Base-by-base conservation (phyloP, 2,113 vertebrate species). In the Siniperca chuatsi region DNA sequence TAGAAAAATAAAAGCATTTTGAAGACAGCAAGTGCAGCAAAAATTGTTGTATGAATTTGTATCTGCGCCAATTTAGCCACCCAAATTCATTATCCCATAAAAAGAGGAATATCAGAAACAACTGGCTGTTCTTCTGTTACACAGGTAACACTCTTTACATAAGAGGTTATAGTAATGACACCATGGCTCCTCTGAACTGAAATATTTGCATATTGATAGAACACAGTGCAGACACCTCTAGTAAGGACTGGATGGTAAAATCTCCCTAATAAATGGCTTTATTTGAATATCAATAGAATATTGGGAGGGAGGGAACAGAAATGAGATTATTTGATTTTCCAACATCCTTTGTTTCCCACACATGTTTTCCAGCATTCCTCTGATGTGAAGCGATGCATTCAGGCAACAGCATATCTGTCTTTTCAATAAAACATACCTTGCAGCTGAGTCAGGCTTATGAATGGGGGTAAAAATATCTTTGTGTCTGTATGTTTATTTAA, bases 191-290 rank as follows among this genome's bases (percentile, higher is more conserved):
- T 88, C 75, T 83, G 79, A 93, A 90, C 78, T 42, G n/a, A n/a
- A 48, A 79, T 66, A 94, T 95, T 94, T 90, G 87, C 93, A 94
- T 93, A 94, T 83, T 94, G 91, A 92, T 90, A 72, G 92, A 91
- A 86, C 50, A 11, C 85, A 50, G 64, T 42, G 46, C 58, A 25
- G 16, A 87, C 78, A 85, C 81, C 52, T 74, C 37, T 50, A 74
- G 54, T 73, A 74, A 78, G 15, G 50, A 78, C 64, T 77, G 58
- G 25, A 65, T 60, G 82, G 74, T 73, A 44, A 90, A 81, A 82
- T 81, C 65, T 79, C 75, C 67, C 62, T 90, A 86, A 85, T 90
- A 91, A 87, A 86, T 67, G 37, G 15, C 78, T 92, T 90, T 83
- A 90, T 95, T 89, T 94, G 84, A 95, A 89, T 92, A 93, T 91